Evolutionary conservation across 2,888 invertebrate genomes (phyloP), one percentile per base, ranked within the genome.

Genomic region (Ectemnius cavifrons): DNA sequence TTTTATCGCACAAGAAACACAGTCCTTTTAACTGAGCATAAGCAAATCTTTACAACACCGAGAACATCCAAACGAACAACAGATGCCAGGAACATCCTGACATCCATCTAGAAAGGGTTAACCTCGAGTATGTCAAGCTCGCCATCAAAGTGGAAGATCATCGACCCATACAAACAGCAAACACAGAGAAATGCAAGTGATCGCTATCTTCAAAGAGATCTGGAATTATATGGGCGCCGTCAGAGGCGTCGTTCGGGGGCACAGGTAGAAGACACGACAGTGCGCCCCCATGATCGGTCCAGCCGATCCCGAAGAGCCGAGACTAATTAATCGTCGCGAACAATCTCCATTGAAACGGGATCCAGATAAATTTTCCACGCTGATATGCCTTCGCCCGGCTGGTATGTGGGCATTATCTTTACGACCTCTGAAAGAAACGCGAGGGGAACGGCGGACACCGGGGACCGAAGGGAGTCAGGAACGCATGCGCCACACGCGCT

Each of bases 391-490:
- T 71, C 13, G 52, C 52, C 75, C 67, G 58, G 78, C 73, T 81
- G 78, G 80, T 79, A 86, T 84, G 86, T 82, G 86, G 86, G 84
- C 78, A 87, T 86, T 86, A 86, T 86, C 86, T 86, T 86, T 86
- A 86, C 80, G 84, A 86, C 85, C 85, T 85, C 74, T 75, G 72
- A 83, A 73, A 74, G 77, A 79, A 71, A 75, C 74, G 80, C 67
- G 52, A 52, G 52, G 52, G 16, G 52, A 13, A 37, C 37, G 52
- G 52, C 11, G 52, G 52, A 52, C 64, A 65, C 61, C 66, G 71
- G 65, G 58, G 66, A 37, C 37, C 71, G 73, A 64, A 70, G 71
- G 75, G 77, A 23, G 78, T 71, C 16, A 52, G 5, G 73, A 58
- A 82, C 87, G 86, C 86, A 80, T 87, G 87, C 84, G 84, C 79